Percentiles rank a stretch among this genome's conserved stretches.
Evolutionary conservation across 2,797 vertebrate genomes (phyloP).

Genomic region (Amblyraja radiata): DNA sequence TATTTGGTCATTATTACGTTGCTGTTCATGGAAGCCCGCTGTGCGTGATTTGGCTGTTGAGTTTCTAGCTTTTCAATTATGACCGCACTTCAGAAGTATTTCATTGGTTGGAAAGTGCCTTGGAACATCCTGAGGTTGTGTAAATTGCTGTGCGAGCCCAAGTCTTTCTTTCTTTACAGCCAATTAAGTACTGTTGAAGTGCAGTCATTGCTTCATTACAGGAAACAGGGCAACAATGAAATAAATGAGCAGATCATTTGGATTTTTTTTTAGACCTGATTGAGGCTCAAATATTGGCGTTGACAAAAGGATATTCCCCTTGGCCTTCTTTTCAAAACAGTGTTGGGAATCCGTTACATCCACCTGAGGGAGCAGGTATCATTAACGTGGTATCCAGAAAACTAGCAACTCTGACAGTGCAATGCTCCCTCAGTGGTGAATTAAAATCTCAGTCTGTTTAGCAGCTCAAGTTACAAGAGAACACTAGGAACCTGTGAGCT

Average conservation of each 20-base stretch:
- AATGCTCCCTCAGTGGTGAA: not conserved
- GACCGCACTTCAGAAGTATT: too few relatives aligned
- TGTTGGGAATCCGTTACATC: not conserved
- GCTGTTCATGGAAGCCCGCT: too few relatives aligned
- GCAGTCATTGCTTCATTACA: not conserved
- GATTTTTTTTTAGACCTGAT: not conserved
- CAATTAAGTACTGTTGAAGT: not conserved
- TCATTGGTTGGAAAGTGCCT: too few relatives aligned
- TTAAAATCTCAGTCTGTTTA: not conserved
- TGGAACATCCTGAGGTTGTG: too few relatives aligned
- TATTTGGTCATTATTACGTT: too few relatives aligned
- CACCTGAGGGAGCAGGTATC: not conserved
- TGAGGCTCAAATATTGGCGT: not conserved
- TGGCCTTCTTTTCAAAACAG: not conserved
- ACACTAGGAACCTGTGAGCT: not conserved
- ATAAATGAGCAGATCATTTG: not conserved
- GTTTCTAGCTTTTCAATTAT: too few relatives aligned
- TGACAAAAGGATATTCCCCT: not conserved
- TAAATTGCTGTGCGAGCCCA: too few relatives aligned
- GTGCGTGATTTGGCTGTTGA: too few relatives aligned
- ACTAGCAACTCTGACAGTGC: not conserved
- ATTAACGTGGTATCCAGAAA: not conserved
- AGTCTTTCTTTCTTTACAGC: not conserved
- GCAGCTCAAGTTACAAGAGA: not conserved
- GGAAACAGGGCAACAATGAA: not conserved